Base-by-base conservation (phyloP, 2,797 vertebrate genomes). In the Enteromius argenteus region DNA sequence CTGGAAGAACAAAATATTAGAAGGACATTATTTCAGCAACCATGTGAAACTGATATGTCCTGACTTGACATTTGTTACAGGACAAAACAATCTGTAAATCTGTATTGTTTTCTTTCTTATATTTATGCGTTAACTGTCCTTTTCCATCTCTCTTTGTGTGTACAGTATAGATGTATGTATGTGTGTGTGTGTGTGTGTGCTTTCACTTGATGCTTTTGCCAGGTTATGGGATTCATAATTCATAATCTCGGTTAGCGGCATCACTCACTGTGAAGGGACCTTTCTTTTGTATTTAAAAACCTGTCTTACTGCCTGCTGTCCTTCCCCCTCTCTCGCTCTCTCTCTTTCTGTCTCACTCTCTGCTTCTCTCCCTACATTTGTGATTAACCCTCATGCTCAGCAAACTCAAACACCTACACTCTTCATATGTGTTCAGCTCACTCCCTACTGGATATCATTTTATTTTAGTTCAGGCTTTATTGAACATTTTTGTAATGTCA, bases 201-300 rank as follows among this genome's bases (percentile, higher is more conserved):
- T 68, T 56, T 51, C 7, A 42, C 64, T 68, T 69, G 64, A 78
- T 68, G 82, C 37, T 60, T 77, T 84, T 69, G 64, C 60, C 62
- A 69, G 82, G 49, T 23, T 78, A 58, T 68, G 64, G 64, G 35
- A 69, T 71, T 78, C 51, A 78, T 84, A 84, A 69, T 84, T 84
- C 49, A 84, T 84, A 60, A 46, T 84, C 53, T 84, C 14, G 0
- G 82, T 78, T 60, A 60, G 82, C 3, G 21, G 74, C 64, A 71
- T 77, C 64, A 67, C 46, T 83, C 17, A 76, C 60, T 83, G 82
- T 77, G 74, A 71, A 71, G 51, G 51, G 42, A 84, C 51, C 72
- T 78, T 46, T 80, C n/a, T 53, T 77, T 84, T 78, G 82, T 77
- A 78, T 84, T 84, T 78, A 17, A 69, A 77, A 71, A 58, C 23